Conservation (phyloP, 2,888 invertebrate genomes). For the Drosophila meridiana region DNA sequence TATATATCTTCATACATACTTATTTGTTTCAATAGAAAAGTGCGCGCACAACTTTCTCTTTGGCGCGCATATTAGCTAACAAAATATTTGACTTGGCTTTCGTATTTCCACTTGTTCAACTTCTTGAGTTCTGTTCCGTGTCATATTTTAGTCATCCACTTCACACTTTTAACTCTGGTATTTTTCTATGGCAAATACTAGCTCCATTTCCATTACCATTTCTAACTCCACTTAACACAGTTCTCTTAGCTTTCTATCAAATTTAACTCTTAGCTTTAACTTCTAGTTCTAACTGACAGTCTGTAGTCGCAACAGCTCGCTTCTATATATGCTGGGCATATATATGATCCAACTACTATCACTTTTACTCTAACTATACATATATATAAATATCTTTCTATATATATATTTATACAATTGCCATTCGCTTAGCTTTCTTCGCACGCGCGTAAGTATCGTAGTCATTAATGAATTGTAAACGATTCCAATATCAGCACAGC, state of each 20-base stretch:
- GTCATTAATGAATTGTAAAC: constrained; percentile 42
- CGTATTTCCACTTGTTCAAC: constrained; percentile 16
- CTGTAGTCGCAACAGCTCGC: not conserved
- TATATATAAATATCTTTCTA: not conserved
- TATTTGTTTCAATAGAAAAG: constrained; percentile 14
- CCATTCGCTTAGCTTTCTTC: constrained; percentile 6
- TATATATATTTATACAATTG: constrained; percentile 7
- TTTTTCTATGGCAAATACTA: constrained; percentile 32
- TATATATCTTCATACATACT: constrained; percentile 2
- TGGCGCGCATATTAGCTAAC: constrained; percentile 73
- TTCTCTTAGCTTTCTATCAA: constrained; percentile 9
- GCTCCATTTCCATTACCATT: constrained; percentile 12
- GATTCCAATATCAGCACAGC: constrained; percentile 20
- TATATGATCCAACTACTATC: not conserved
- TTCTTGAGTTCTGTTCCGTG: constrained; percentile 16
- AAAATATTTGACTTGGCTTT: constrained; percentile 70
- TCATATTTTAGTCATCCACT: constrained; percentile 37
- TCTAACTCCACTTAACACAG: constrained; percentile 10
- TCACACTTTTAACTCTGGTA: constrained; percentile 43
- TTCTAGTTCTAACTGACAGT: constrained; percentile 7
- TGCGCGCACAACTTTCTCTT: constrained; percentile 35
- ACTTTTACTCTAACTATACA: not conserved
- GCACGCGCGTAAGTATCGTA: constrained; percentile 53
- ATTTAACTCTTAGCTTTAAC: constrained; percentile 18
- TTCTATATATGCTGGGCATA: constrained; percentile 3